A percentile compares a stretch with the other conserved stretches of the same genome.
Evolutionary conservation across 2,797 vertebrate species (phyloP).

Genomic region (Danio albolineatus): DNA sequence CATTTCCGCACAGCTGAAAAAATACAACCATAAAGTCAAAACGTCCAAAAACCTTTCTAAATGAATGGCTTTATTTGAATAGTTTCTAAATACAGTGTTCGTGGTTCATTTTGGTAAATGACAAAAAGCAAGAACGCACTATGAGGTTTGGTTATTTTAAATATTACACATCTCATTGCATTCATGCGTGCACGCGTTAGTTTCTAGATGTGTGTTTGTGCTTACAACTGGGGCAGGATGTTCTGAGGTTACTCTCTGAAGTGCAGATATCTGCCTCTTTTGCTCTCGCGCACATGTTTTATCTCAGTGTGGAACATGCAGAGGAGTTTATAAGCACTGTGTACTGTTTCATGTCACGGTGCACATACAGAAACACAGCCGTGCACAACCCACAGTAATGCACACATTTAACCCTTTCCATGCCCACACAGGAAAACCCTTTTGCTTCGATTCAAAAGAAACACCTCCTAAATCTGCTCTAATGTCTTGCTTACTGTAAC

Average conservation of each 20-base stretch:
- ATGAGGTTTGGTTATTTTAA: background rate
- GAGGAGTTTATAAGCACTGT: constrained; percentile 74
- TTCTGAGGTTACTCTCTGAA: constrained; percentile 63
- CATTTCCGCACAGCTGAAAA: constrained; percentile 38
- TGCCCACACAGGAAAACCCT: constrained; percentile 73
- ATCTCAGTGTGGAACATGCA: constrained; percentile 78
- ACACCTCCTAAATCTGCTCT: constrained; percentile 32
- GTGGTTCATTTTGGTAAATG: background rate
- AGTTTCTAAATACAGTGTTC: background rate
- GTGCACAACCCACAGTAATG: constrained; percentile 52
- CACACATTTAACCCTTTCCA: constrained; percentile 74
- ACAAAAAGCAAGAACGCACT: constrained; percentile 7
- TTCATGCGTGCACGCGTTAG: background rate
- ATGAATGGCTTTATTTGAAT: background rate
- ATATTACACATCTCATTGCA: background rate
- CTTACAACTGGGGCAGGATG: constrained; percentile 68
- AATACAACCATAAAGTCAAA: constrained; percentile 1
- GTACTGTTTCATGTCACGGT: constrained; percentile 63
- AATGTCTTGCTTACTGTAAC: constrained; percentile 53
- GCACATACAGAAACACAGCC: constrained; percentile 45
- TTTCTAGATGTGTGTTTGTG: constrained; percentile 7
- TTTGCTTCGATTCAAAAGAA: constrained; percentile 32
- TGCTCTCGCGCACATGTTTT: constrained; percentile 56
- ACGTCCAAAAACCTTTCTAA: constrained; percentile 13
- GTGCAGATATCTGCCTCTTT: constrained; percentile 52